Evolutionary conservation across 1,140 invertebrate genomes (phyloP), one percentile per base, ranked within the genome.

Genomic region (Globodera rostochiensis): DNA sequence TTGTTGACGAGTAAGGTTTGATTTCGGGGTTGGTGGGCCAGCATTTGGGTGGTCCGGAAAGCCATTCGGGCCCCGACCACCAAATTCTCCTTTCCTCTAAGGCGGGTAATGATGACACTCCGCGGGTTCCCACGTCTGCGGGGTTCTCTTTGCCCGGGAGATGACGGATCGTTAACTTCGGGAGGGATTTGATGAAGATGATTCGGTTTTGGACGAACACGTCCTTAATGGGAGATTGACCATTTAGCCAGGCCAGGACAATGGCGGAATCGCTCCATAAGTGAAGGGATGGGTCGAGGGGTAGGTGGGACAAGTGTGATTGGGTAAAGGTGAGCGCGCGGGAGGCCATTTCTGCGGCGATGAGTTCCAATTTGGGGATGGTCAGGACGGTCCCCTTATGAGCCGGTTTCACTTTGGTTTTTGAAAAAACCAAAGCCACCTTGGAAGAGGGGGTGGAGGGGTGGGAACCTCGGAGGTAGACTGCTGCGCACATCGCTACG

Each of bases 161-260:
- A 74, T 74, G 73, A 0, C 73, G 36, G 4, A 74, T 36, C 11
- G 4, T 5, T 49, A 74, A 74, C 45, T 74, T 74, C 4, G n/a
- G 25, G 25, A 25, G 25, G 25, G 25, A 25, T 25, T 25, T 25
- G 25, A 25, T 25, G 25, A 25, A 25, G 1, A 0, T 0, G 25
- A 25, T 25, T 25, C 25, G 25, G 25, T 25, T 25, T 1, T 25
- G 25, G 25, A 25, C 25, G 25, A 25, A 25, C 25, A 25, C 25
- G 25, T 25, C 25, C 25, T 25, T 25, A 25, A 25, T 25, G 25
- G 25, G 1, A 25, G 25, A 25, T 1, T 25, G 50, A 95, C 92
- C 19, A 60, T 60, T 73, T 21, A 73, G 21, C 71, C 71, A 73
- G 6, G 46, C 15, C 13, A 73, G 13, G 6, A 73, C 71, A 73